These are phyloP conservation scores for Passer montanus DNA, from an alignment of 2,113 vertebrate species.

Conservation along the genomic window DNA sequence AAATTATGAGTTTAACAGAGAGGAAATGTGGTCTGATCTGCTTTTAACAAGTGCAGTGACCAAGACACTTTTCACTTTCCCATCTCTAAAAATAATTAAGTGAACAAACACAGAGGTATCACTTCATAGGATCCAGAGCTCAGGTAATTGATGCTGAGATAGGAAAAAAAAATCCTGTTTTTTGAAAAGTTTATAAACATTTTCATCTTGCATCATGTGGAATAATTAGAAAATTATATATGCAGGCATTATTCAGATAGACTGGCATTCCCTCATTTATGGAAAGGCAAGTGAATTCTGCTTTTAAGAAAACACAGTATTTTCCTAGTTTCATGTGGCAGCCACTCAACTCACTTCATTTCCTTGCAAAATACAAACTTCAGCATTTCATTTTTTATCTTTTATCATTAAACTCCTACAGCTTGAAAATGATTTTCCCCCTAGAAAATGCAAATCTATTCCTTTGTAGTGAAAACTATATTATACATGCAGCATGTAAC, in stretches of 20 bases:
- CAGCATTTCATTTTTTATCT: constrained; percentile 53
- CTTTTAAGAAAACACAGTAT: constrained; percentile 58
- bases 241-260: neutral
- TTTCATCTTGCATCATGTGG: neutral
- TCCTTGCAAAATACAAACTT: constrained; percentile 48
- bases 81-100: neutral
- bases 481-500: constrained; percentile 66
- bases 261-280: constrained; percentile 31
- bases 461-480: constrained; percentile 62
- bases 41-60: neutral
- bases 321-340: constrained; percentile 65
- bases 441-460: constrained; percentile 64
- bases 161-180: neutral
- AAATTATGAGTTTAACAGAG: neutral
- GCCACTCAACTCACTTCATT: constrained; percentile 58
- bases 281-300: constrained; percentile 36
- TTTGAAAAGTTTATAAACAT: neutral
- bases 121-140: neutral
- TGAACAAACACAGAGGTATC: neutral
- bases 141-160: neutral
- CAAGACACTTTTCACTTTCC: neutral
- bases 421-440: constrained; percentile 60
- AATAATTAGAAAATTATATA: constrained; percentile 43
- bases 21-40: neutral
- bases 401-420: constrained; percentile 61